A percentile compares a stretch with the other conserved stretches of the same genome.
Conservation (phyloP, 2,888 invertebrate genomes). For the Liopterus haemorrhoidalis region DNA sequence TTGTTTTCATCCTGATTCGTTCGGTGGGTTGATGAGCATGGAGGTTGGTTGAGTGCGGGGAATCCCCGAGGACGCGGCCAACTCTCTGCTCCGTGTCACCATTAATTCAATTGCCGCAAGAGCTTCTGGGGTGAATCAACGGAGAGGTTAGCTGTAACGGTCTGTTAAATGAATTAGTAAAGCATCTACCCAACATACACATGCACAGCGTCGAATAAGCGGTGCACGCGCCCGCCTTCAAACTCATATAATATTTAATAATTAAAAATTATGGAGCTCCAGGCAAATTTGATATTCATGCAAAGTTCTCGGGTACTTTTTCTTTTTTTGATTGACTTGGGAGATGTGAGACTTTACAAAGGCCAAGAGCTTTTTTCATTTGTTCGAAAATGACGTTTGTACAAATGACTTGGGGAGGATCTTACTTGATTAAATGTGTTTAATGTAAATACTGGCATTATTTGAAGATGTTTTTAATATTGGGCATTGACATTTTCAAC, state of each 20-base stretch:
- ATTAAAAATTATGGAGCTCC: conserved; percentile 36
- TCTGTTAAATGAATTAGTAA: conserved; percentile 41
- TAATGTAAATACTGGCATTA: no score
- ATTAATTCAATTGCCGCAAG: conserved; percentile 34
- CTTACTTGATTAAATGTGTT: no score
- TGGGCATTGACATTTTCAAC: no score
- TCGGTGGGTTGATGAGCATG: no score
- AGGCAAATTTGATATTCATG: conserved; percentile 32
- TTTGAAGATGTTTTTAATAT: no score
- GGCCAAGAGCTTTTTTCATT: no score
- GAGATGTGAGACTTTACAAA: no score
- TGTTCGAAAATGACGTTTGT: no score
- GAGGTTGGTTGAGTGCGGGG: conserved; percentile 5
- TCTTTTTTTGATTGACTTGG: no score
- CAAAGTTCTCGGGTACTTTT: conserved; percentile 9
- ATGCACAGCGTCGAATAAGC: no score
- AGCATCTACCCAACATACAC: conserved; percentile 28
- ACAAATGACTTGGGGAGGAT: no score
- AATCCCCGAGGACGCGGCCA: conserved; percentile 3
- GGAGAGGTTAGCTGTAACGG: conserved; percentile 31
- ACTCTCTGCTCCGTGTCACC: conserved; percentile 17
- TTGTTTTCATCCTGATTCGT: no score
- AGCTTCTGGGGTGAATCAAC: conserved; percentile 17
- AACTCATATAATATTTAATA: conserved; percentile 36
- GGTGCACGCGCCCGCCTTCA: conserved; percentile 13